phyloP scores from a whole-genome alignment of 92 coral and sea anemone genomes.

The Parazoanthus darwini region DNA sequence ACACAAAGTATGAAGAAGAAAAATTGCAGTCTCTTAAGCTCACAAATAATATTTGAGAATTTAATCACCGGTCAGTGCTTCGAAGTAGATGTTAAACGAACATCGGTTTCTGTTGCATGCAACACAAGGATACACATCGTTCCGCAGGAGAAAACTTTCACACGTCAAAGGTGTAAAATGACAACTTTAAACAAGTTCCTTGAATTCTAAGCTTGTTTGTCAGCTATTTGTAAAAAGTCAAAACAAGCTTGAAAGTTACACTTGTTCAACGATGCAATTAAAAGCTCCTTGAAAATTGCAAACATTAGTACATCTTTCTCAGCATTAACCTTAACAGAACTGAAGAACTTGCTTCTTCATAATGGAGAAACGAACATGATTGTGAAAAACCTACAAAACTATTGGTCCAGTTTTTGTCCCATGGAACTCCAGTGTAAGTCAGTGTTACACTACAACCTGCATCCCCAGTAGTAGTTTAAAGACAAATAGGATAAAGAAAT shows the following conservation, averaged over 20 bases:
- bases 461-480: too few species aligned
- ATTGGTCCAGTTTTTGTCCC: background rate
- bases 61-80: conserved; percentile 25
- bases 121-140: conserved; percentile 28
- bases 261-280: conserved; percentile 46
- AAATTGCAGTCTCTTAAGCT: too few species aligned
- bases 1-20: too few species aligned
- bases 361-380: background rate
- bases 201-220: conserved; percentile 56
- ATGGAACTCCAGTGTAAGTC: conserved; percentile 16
- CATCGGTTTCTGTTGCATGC: conserved; percentile 44
- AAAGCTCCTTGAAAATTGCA: conserved; percentile 40
- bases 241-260: conserved; percentile 27
- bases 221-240: conserved; percentile 39
- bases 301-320: background rate
- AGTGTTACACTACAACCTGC: too few species aligned
- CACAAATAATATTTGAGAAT: too few species aligned
- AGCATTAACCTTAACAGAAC: background rate
- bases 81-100: conserved; percentile 53
- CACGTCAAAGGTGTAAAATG: background rate
- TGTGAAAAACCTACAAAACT: background rate
- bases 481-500: too few species aligned
- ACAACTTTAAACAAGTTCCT: background rate
- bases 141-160: conserved; percentile 48
- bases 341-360: background rate